Evolutionary conservation across 2,113 vertebrate species (phyloP).

Genomic region (Oreamnos americanus): DNA sequence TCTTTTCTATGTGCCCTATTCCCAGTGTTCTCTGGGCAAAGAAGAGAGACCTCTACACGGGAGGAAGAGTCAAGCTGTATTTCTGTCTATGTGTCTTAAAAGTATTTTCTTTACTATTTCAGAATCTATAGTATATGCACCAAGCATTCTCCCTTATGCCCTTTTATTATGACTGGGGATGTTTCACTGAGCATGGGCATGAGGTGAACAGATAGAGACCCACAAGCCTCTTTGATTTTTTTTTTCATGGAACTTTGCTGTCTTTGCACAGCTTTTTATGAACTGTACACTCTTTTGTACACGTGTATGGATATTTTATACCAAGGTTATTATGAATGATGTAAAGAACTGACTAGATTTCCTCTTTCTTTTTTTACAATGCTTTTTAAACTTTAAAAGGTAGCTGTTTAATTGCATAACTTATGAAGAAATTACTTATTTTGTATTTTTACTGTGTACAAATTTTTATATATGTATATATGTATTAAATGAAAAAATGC

Average conservation of each 20-base stretch:
- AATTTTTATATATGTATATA: constrained; percentile 86
- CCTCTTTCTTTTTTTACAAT: constrained; percentile 46
- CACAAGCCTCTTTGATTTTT: constrained; percentile 76
- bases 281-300: constrained; percentile 85
- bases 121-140: not conserved
- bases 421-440: constrained; percentile 85
- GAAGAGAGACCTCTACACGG: not conserved
- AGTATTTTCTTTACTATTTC: constrained; percentile 47
- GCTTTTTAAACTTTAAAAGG: constrained; percentile 64
- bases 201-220: constrained; percentile 66
- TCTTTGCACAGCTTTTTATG: constrained; percentile 83
- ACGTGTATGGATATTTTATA: constrained; percentile 86
- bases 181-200: not conserved
- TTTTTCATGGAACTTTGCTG: constrained; percentile 80
- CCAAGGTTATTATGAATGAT: constrained; percentile 81
- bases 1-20: not conserved
- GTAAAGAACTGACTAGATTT: constrained; percentile 61
- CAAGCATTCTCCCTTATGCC: constrained; percentile 2
- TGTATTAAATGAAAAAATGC: constrained; percentile 75
- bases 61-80: not conserved
- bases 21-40: not conserved
- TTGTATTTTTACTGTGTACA: constrained; percentile 87
- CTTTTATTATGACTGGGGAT: not conserved
- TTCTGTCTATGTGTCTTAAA: not conserved
- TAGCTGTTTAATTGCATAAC: constrained; percentile 82